These are phyloP conservation scores for Ylistrum balloti DNA, from an alignment of 1,140 invertebrate genomes.

Conservation along the genomic window DNA sequence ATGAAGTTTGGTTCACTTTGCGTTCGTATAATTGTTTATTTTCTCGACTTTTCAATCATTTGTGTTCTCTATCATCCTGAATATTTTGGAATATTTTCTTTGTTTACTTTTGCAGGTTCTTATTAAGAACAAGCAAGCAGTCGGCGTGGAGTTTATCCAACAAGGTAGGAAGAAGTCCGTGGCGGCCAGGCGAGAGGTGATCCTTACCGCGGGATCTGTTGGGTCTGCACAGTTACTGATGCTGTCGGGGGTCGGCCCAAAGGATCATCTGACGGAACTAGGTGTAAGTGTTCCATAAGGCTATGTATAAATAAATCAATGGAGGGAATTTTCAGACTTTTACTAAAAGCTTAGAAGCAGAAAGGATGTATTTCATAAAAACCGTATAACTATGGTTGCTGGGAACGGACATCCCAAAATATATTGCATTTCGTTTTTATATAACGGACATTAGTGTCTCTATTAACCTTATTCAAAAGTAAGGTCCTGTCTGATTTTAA, in stretches of 20 bases:
- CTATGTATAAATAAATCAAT: no score
- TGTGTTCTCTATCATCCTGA: neutral
- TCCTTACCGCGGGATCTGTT: constrained; percentile 90
- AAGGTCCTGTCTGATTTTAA: no score
- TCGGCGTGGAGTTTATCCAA: constrained; percentile 77
- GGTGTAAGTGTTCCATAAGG: constrained; percentile 35
- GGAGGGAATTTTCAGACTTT: no score
- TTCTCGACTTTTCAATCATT: neutral
- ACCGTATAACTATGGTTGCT: no score
- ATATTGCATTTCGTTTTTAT: no score
- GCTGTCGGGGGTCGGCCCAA: constrained; percentile 92
- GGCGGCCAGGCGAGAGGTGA: constrained; percentile 90
- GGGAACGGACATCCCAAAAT: no score
- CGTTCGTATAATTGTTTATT: neutral
- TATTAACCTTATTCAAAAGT: no score
- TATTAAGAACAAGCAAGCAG: constrained; percentile 66
- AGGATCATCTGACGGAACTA: constrained; percentile 54
- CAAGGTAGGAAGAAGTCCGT: constrained; percentile 84
- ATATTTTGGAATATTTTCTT: neutral
- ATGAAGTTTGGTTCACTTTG: no score
- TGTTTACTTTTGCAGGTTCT: constrained; percentile 56
- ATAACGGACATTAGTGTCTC: no score
- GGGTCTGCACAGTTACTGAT: constrained; percentile 95
- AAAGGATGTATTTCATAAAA: no score
- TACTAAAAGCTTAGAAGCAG: no score